Conservation (phyloP, 2,797 vertebrate species). For the Remorina albescens region DNA sequence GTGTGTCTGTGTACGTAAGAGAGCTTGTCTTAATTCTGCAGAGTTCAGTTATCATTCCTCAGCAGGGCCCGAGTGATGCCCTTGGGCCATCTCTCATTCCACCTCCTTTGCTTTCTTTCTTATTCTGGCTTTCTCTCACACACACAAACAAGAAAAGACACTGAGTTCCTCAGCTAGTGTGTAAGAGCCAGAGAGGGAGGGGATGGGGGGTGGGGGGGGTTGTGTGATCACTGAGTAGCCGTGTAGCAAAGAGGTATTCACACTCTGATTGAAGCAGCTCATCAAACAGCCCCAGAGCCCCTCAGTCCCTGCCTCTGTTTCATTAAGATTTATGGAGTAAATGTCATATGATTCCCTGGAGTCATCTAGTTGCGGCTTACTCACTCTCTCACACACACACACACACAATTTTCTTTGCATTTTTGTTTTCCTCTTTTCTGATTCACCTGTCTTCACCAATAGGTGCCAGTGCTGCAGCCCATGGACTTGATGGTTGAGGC, state of each 20-base stretch:
- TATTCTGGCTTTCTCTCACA: conserved; percentile 19
- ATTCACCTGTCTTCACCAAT: conserved; percentile 14
- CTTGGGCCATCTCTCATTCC: conserved; percentile 58
- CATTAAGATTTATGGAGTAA: conserved; percentile 70
- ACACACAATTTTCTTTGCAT: conserved; percentile 1
- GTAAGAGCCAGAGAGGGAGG: conserved; percentile 1
- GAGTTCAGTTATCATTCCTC: conserved; percentile 80
- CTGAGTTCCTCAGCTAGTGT: conserved; percentile 43
- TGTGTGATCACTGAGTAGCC: conserved; percentile 38
- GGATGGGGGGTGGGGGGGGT: neutral
- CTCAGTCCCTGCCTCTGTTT: conserved; percentile 55
- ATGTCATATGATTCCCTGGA: conserved; percentile 68
- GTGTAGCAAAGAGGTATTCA: conserved; percentile 58
- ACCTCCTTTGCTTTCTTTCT: conserved; percentile 50
- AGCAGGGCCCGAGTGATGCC: conserved; percentile 71
- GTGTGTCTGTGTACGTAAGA: conserved; percentile 7
- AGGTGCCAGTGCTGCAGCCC: conserved; percentile 96
- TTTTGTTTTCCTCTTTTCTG: neutral
- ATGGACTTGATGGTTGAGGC: conserved; percentile 99
- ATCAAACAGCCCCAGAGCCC: conserved; percentile 64
- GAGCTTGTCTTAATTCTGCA: conserved; percentile 66
- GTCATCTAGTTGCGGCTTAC: conserved; percentile 32
- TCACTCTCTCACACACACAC: conserved; percentile 14
- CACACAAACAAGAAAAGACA: conserved; percentile 36
- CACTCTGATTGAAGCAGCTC: conserved; percentile 56